Percentiles rank a stretch among this genome's conserved stretches.
These are phyloP conservation scores for Heloderma charlesbogerti DNA, from an alignment of 2,113 vertebrate species.

Conservation along the genomic window DNA sequence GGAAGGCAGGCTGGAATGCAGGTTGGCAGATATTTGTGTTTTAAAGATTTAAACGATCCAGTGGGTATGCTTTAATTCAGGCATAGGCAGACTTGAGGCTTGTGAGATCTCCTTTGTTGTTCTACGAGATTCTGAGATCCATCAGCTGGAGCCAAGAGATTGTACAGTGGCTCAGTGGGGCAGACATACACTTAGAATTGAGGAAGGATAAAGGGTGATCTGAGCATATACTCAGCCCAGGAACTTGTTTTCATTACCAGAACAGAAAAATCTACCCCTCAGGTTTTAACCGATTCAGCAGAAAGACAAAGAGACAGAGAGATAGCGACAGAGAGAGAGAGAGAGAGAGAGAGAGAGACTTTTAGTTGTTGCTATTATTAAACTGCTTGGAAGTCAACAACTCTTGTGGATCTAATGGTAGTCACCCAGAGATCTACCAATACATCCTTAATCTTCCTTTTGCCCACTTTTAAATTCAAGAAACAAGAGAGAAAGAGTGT, in stretches of 20 bases:
- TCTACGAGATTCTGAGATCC: background rate
- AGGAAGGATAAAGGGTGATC: background rate
- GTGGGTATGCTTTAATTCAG: constrained; percentile 1
- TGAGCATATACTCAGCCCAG: background rate
- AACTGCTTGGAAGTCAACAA: too few relatives aligned
- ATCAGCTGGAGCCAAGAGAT: background rate
- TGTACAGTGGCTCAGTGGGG: background rate
- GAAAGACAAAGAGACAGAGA: background rate
- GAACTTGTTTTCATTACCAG: background rate
- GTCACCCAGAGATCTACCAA: background rate
- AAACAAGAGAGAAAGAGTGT: background rate
- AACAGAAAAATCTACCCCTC: too few relatives aligned
- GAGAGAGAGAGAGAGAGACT: background rate
- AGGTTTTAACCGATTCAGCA: background rate
- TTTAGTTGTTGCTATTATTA: background rate
- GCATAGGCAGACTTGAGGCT: background rate
- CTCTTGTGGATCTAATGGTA: background rate
- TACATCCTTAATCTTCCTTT: background rate
- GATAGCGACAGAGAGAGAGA: background rate
- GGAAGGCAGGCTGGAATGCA: constrained; percentile 56
- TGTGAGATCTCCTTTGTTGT: background rate
- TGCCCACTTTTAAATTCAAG: background rate
- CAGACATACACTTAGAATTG: background rate
- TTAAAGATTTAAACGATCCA: constrained; percentile 64
- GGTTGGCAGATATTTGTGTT: constrained; percentile 50